Evolutionary conservation across 2,888 invertebrate species (phyloP), one percentile per base, ranked within the genome.

Genomic region (Antheraea assamensis): DNA sequence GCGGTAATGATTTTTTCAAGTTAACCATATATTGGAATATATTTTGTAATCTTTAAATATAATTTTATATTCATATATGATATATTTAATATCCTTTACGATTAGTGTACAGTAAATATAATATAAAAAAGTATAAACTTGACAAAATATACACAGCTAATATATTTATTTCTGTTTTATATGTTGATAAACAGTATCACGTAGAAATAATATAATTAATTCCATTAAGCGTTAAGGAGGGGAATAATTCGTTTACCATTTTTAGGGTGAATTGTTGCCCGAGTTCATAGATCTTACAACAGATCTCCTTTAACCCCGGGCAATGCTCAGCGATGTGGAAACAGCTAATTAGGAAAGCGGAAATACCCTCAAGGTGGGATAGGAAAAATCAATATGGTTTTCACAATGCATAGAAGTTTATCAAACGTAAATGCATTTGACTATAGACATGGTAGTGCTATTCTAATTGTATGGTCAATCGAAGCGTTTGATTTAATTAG

Each of bases 251-350:
- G 74, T 74, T 72, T 75, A 75, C 49, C 72, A 71, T 31, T 72
- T 75, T 72, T 75, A 72, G 74, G 61, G 58, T 72, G 27, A 64
- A 64, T 64, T 64, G 61, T 64, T 64, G 17, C 61, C 24, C 73
- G 72, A 71, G 71, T 75, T 71, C 24, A 27, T 71, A 73, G 71
- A 64, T 64, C 61, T 64, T 30, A 64, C 21, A 70, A 64, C 49
- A 73, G 71, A 74, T 70, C 71, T 74, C 76, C 75, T 73, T 66
- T 64, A 68, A 75, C 76, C 52, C 74, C 61, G 74, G 77, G 72
- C 58, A 72, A 42, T 52, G 72, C 31, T n/a, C n/a, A 77, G 76
- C 73, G 78, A 78, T 75, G 78, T 75, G 76, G 72, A 75, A 76
- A 72, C 71, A 35, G 68, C 61, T 68, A 35, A 72, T 71, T 55